Conservation (phyloP, 2,797 vertebrate genomes). For the Molothrus ater region DNA sequence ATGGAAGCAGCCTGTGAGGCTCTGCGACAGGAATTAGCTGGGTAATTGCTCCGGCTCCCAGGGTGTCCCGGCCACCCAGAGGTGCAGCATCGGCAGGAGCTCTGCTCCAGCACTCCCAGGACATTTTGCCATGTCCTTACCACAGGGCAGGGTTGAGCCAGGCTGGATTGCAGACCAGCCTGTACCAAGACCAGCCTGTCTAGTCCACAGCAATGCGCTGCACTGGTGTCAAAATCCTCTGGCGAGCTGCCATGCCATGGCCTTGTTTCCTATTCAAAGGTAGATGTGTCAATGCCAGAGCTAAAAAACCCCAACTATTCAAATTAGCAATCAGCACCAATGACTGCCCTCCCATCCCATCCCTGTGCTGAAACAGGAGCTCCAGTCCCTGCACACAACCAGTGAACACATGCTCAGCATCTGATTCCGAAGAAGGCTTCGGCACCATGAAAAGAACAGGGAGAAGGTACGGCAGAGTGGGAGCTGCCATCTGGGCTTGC, state of each 20-base stretch:
- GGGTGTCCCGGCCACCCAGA: neutral
- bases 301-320: neutral
- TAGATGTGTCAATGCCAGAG: neutral
- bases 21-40: rapidly evolving
- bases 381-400: conserved; percentile 32
- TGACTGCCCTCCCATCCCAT: conserved; percentile 1
- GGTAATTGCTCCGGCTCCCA: neutral
- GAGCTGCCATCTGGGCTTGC: conserved; percentile 67
- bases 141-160: neutral
- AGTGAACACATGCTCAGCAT: conserved; percentile 44
- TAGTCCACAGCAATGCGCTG: neutral
- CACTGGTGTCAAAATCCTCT: neutral
- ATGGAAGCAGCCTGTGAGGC: neutral
- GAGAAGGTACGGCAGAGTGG: conserved; percentile 65
- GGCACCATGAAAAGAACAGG: conserved; percentile 65
- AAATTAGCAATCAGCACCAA: conserved; percentile 36
- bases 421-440: conserved; percentile 37
- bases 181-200: neutral
- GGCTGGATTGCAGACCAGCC: neutral
- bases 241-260: neutral
- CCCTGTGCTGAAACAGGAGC: conserved; percentile 12
- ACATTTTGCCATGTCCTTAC: neutral
- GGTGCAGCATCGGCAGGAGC: rapidly evolving
- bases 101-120: neutral
- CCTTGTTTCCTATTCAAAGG: neutral